A percentile compares a stretch with the other conserved stretches of the same genome.
Evolutionary conservation across 1,140 invertebrate genomes (phyloP).

Genomic region (Tetramorium parvispinum): DNA sequence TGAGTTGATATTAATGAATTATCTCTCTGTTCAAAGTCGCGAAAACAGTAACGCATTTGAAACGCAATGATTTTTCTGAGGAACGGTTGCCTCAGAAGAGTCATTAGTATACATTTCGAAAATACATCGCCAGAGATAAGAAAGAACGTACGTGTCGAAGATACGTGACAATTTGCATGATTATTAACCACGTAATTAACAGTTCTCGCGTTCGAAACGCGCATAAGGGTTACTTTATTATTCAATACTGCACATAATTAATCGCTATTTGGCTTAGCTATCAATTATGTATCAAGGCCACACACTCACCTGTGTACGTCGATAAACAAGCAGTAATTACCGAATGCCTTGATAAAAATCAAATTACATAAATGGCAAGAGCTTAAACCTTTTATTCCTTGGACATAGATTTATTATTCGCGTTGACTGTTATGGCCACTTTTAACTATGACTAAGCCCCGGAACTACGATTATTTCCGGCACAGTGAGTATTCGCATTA

Average conservation of each 20-base stretch:
- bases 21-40: background rate
- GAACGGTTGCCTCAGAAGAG: background rate
- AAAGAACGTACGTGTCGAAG: too few relatives aligned
- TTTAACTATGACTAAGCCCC: conserved; percentile 27
- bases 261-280: background rate
- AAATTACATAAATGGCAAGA: background rate
- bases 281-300: conserved; percentile 9
- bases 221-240: background rate
- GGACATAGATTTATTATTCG: background rate
- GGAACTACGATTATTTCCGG: conserved; percentile 24
- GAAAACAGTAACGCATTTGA: background rate
- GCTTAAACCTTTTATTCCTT: background rate
- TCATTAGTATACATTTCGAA: background rate
- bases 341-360: background rate
- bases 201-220: background rate
- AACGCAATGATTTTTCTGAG: background rate
- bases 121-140: background rate
- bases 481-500: background rate
- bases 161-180: background rate
- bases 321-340: background rate
- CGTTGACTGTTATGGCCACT: background rate
- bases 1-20: background rate
- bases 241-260: background rate
- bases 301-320: background rate
- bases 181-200: background rate